Base-by-base conservation (phyloP, 2,888 invertebrate species). In the Achlya flavicornis region DNA sequence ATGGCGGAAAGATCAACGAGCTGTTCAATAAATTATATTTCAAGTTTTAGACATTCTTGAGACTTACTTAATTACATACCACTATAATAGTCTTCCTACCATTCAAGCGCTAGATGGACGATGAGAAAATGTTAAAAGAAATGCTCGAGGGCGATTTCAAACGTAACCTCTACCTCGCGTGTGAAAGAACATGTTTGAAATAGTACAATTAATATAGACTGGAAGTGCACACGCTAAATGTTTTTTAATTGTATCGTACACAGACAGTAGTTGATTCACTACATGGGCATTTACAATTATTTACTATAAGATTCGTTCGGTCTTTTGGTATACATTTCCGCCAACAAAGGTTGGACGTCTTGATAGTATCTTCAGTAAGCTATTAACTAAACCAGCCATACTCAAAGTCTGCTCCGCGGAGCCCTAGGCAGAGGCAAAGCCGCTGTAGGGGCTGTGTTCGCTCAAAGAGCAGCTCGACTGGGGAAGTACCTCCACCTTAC, bases 81-180 rank as follows among this genome's bases (percentile, higher is more conserved):
- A 16, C 10, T 48, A 16, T 8, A n/a, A 19, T 53, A 67, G 69
- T 73, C 77, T 86, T 85, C 85, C 83, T 81, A 78, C 61, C 69
- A 83, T 84, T 83, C 76, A 73, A 1, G 68, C 58, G n/a, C 6
- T 46, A n/a, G 71, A 77, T 68, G 73, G 74, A 71, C 73, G 66
- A 67, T 81, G 76, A 78, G 80, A 84, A 83, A 75, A 77, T 69
- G 67, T 57, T 62, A 64, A 66, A 62, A 59, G 59, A 58, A 63
- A 62, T 41, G 12, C 58, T 48, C 62, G 65, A 63, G 58, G 65
- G 64, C 59, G 58, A 64, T 68, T 67, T 61, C 60, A 66, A 59
- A 75, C 68, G 70, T 68, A 74, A 75, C 63, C 33, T 64, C 61
- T 58, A 61, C 43, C 58, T 64, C 19, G 72, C 73, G 73, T 77